Conservation (phyloP, 2,888 invertebrate species). For the Tinea semifulvella region DNA sequence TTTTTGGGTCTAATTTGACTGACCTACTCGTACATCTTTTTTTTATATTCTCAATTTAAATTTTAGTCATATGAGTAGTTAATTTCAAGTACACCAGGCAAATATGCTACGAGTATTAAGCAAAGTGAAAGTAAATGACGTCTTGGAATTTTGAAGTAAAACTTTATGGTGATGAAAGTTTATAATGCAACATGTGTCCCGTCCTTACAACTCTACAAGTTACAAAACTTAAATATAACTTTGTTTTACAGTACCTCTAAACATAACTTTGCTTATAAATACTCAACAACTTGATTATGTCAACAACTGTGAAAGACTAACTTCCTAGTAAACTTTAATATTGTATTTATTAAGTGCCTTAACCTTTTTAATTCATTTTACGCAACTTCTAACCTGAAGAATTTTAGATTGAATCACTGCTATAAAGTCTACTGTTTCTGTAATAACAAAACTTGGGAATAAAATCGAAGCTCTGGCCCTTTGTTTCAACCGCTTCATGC, state of each 20-base stretch:
- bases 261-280: slow-evolving; percentile 5
- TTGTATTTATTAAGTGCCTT: neutral
- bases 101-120: slow-evolving; percentile 1
- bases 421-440: neutral
- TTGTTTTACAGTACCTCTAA: slow-evolving; percentile 6
- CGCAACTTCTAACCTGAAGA: too few relatives aligned
- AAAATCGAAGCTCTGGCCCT: slow-evolving; percentile 4
- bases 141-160: neutral
- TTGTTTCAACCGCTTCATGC: slow-evolving; percentile 11
- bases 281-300: slow-evolving; percentile 6
- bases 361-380: neutral
- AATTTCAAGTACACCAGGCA: too few relatives aligned
- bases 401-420: neutral
- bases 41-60: too few relatives aligned
- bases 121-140: neutral
- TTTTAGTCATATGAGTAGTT: too few relatives aligned
- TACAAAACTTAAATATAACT: slow-evolving; percentile 9
- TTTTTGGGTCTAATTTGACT: too few relatives aligned
- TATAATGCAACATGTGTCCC: slow-evolving; percentile 5
- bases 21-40: too few relatives aligned
- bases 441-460: neutral
- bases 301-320: neutral
- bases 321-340: neutral
- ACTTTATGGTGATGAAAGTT: slow-evolving; percentile 6
- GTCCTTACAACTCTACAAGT: neutral